A percentile compares a stretch with the other conserved stretches of the same genome.
These are phyloP conservation scores for Crematogaster levior DNA, from an alignment of 2,888 invertebrate genomes.

Conservation along the genomic window DNA sequence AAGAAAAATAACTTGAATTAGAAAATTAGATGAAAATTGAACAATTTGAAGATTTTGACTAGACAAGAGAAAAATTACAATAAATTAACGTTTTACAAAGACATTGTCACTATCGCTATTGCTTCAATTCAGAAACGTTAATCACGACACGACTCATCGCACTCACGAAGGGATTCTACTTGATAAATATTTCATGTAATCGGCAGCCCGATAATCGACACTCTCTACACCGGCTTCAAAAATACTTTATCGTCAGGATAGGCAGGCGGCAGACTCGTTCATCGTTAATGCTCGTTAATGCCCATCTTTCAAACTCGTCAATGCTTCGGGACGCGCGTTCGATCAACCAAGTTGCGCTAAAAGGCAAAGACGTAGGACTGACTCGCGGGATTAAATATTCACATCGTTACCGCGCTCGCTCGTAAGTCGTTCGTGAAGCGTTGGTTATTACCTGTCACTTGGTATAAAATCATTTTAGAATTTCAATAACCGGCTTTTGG, in stretches of 20 bases:
- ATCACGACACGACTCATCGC: background rate
- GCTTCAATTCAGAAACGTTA: background rate
- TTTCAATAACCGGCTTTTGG: slow-evolving; percentile 79
- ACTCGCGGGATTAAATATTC: slow-evolving; percentile 74
- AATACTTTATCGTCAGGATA: slow-evolving; percentile 17
- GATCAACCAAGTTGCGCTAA: slow-evolving; percentile 57
- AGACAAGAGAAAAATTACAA: background rate
- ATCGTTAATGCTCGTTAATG: slow-evolving; percentile 51
- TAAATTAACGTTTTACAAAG: background rate
- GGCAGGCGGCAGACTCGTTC: slow-evolving; percentile 5
- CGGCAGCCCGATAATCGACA: slow-evolving; percentile 9
- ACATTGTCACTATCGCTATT: background rate
- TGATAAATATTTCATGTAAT: slow-evolving; percentile 40
- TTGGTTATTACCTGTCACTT: slow-evolving; percentile 83
- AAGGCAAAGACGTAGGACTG: slow-evolving; percentile 48
- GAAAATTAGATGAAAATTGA: background rate
- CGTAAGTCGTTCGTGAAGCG: slow-evolving; percentile 75
- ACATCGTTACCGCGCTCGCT: slow-evolving; percentile 61
- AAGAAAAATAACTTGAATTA: background rate
- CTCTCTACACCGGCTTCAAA: slow-evolving; percentile 9
- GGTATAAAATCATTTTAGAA: slow-evolving; percentile 83
- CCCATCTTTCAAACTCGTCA: slow-evolving; percentile 46
- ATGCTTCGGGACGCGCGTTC: slow-evolving; percentile 33
- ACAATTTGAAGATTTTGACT: background rate
- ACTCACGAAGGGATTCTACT: slow-evolving; percentile 1